A percentile compares a stretch with the other conserved stretches of the same genome.
These are phyloP conservation scores for Eretmochelys imbricata DNA, from an alignment of 2,113 vertebrate species.

Conservation along the genomic window DNA sequence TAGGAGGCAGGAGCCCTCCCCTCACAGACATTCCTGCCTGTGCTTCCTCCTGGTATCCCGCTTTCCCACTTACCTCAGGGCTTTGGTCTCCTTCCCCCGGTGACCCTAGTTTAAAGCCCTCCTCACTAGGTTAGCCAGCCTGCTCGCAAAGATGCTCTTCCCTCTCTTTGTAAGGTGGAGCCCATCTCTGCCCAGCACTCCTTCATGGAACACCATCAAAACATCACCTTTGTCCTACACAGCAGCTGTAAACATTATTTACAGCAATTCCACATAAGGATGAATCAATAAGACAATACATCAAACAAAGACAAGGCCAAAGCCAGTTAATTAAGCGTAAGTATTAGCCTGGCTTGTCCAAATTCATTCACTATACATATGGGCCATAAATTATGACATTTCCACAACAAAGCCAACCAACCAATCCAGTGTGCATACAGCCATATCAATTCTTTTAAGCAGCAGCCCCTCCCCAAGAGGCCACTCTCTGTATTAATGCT, in stretches of 20 bases:
- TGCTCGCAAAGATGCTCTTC: too few relatives aligned
- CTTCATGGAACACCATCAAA: background rate
- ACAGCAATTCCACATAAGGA: background rate
- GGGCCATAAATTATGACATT: background rate
- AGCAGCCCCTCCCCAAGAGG: background rate
- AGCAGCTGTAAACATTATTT: background rate
- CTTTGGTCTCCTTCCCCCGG: too few relatives aligned
- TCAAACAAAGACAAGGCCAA: background rate
- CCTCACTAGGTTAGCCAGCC: too few relatives aligned
- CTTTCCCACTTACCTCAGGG: too few relatives aligned
- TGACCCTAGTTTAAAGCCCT: too few relatives aligned
- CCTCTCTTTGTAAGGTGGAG: too few relatives aligned
- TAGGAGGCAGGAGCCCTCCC: too few relatives aligned
- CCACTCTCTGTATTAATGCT: background rate
- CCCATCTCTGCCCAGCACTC: too few relatives aligned
- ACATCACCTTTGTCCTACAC: background rate
- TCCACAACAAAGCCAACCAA: background rate
- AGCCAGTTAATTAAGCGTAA: background rate
- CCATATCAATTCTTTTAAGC: rapidly evolving
- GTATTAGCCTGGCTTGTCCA: background rate
- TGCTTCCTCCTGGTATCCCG: too few relatives aligned
- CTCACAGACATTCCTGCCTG: too few relatives aligned
- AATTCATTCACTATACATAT: background rate
- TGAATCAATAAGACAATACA: background rate
- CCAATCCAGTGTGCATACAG: background rate